These are phyloP conservation scores for Gryon sp. DNA, from an alignment of 1,140 invertebrate genomes.

Conservation along the genomic window DNA sequence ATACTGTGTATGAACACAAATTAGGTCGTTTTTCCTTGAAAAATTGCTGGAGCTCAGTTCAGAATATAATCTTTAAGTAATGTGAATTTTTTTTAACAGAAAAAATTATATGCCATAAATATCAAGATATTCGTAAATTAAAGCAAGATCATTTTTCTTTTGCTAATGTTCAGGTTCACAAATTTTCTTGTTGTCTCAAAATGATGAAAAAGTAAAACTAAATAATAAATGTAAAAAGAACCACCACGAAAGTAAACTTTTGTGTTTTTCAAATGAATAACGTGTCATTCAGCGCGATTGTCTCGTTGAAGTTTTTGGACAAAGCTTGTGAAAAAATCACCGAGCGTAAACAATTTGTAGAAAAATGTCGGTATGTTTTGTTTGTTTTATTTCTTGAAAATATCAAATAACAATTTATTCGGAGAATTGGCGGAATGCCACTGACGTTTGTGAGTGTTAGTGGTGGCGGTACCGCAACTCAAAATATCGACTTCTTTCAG, in stretches of 20 bases:
- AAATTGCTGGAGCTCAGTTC: not conserved
- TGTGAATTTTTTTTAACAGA: not conserved
- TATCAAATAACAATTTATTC: constrained; percentile 33
- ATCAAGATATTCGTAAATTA: constrained; percentile 7
- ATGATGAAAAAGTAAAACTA: too few relatives aligned
- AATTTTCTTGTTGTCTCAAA: too few relatives aligned
- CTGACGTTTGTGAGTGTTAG: not conserved
- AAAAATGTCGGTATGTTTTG: constrained; percentile 8
- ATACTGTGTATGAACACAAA: constrained; percentile 17
- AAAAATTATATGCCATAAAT: constrained; percentile 10
- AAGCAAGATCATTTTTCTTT: not conserved
- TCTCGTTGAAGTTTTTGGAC: too few relatives aligned
- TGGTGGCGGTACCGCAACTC: too few relatives aligned
- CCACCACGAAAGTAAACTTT: too few relatives aligned
- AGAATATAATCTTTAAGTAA: constrained; percentile 12
- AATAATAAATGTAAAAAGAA: too few relatives aligned
- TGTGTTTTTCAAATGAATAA: too few relatives aligned
- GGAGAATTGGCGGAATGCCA: constrained; percentile 14
- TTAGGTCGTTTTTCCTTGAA: constrained; percentile 16
- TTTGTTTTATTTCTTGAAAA: constrained; percentile 11
- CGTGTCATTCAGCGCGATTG: too few relatives aligned
- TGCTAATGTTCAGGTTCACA: too few relatives aligned
- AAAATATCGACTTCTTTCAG: constrained; percentile 17
- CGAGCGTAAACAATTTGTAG: constrained; percentile 4
- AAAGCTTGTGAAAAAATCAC: constrained; percentile 12